Conservation (phyloP, 2,797 vertebrate species). For the Numenius phaeopus region DNA sequence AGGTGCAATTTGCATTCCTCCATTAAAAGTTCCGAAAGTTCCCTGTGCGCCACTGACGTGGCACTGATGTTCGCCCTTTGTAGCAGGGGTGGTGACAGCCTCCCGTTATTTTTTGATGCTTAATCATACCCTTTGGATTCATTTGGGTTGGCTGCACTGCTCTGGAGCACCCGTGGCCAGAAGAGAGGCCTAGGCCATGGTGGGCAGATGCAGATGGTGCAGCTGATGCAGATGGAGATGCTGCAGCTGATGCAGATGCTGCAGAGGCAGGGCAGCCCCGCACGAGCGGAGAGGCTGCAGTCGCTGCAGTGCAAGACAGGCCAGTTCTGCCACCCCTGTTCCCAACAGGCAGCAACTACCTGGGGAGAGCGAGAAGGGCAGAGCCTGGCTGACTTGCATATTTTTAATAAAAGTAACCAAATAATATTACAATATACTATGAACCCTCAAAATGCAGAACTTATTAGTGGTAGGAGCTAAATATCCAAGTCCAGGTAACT, state of each 20-base stretch:
- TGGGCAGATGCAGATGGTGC: background rate
- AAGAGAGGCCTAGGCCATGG: fast-evolving
- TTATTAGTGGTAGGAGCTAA: background rate
- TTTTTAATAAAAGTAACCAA: background rate
- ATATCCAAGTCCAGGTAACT: background rate
- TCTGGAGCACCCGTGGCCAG: background rate
- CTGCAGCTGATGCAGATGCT: no score
- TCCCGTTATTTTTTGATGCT: background rate
- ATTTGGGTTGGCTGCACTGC: background rate
- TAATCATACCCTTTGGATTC: background rate
- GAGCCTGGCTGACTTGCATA: background rate
- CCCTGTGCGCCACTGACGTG: background rate
- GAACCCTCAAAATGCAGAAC: background rate
- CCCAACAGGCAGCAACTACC: background rate
- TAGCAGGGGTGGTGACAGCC: background rate
- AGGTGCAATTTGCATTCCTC: background rate
- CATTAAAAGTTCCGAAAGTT: background rate
- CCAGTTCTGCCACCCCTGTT: background rate
- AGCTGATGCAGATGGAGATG: no score
- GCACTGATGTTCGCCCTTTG: background rate
- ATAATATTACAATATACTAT: background rate
- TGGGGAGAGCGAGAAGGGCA: background rate
- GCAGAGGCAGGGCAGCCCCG: background rate
- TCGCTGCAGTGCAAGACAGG: background rate
- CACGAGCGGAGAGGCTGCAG: fast-evolving